Base-by-base conservation (phyloP, 2,888 invertebrate species). In the Aplocera efformata region DNA sequence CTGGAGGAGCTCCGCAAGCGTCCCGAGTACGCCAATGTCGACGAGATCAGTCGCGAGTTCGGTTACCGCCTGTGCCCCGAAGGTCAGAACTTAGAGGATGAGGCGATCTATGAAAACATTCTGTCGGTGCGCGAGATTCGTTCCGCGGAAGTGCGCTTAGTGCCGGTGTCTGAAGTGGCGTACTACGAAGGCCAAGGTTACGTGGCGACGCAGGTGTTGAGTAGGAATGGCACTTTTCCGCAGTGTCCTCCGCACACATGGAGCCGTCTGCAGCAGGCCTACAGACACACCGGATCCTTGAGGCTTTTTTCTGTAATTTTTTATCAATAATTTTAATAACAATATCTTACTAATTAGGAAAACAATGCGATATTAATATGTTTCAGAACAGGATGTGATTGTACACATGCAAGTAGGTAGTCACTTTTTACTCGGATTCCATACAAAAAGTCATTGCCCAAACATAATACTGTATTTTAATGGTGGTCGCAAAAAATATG, bases 21-120 rank as follows among this genome's bases (percentile, higher is more conserved):
- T 10, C 89, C 88, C 27, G 88, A 89, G 63, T 88, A 86, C 72
- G 85, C 88, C 20, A 85, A 88, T 53, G 64, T 89, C 8, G 88
- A 88, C 46, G 88, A 89, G 60, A 89, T 89, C 46, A 88, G 85
- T 50, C 82, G 85, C 58, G 86, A 88, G 71, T 88, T 81, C 67
- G 89, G 89, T 38, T 88, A 89, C 60, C 78, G 89, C 6, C 62
- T 88, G 44, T 89, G 89, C 42, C 89, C 89, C 17, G 89, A 89
- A 69, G 89, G 89, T 42, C 89, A 89, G 60, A 89, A 89, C 56
- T 61, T 88, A 44, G 89, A 89, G 53, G 89, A 89, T 48, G 89
- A 89, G 52, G 89, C 88, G 27, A 88, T 88, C 35, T 89, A 89
- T 54, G 88, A 89, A 60, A 89, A 89, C 58, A 84, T 89, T 64